A percentile compares a stretch with the other conserved stretches of the same genome.
Conservation (phyloP, 2,113 vertebrate species). For the Oncorhynchus nerka region DNA sequence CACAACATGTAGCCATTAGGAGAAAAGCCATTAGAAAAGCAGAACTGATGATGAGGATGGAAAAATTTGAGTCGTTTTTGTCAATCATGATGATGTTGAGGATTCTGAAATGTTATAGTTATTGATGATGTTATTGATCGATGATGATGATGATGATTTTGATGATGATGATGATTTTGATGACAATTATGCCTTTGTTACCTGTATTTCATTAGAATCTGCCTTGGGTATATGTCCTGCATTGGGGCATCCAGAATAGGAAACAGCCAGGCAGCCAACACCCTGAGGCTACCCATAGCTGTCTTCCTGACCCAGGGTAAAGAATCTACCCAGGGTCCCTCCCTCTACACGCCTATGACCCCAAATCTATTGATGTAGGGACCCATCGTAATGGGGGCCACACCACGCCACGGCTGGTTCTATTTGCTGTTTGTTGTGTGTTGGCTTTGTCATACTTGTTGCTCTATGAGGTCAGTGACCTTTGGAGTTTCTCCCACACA, state of each 20-base stretch:
- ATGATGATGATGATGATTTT: not conserved
- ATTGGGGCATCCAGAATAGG: constrained; percentile 23
- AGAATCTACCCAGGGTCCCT: constrained; percentile 13
- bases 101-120: no score
- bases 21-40: not conserved
- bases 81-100: not conserved
- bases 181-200: not conserved
- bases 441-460: constrained; percentile 70
- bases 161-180: not conserved
- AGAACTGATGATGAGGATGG: not conserved
- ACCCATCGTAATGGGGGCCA: constrained; percentile 3
- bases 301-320: constrained; percentile 23
- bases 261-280: constrained; percentile 33
- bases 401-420: constrained; percentile 55
- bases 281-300: constrained; percentile 28
- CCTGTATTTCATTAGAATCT: not conserved
- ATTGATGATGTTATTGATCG: no score
- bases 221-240: not conserved
- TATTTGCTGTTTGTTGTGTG: constrained; percentile 64
- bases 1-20: not conserved
- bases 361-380: constrained; percentile 7
- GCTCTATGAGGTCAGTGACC: constrained; percentile 67
- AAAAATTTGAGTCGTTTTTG: not conserved
- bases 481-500: constrained; percentile 72
- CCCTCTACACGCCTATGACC: constrained; percentile 42